phyloP scores from a whole-genome alignment of 2,888 invertebrate genomes.

The Creontiades dilutus region DNA sequence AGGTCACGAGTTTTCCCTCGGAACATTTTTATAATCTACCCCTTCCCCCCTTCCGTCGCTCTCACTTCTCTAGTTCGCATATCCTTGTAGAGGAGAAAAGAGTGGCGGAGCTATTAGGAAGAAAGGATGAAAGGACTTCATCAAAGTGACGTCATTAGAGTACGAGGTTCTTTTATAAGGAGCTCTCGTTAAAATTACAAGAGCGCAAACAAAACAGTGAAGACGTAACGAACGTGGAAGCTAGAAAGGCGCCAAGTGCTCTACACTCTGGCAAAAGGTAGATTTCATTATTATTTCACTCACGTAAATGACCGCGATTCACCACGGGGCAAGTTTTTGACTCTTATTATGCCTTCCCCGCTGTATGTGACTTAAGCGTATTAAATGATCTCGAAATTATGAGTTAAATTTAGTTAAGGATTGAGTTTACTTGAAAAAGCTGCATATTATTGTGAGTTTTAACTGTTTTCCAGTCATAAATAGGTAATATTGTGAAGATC shows the following conservation, averaged over 20 bases:
- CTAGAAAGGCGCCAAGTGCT: not conserved
- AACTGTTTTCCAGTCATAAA: too few species aligned
- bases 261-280: not conserved
- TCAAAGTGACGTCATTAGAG: conserved; percentile 58
- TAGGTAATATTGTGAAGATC: too few species aligned
- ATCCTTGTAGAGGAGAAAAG: conserved; percentile 17
- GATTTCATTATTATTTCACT: conserved; percentile 10
- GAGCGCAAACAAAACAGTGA: conserved; percentile 43
- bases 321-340: too few species aligned
- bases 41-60: not conserved
- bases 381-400: too few species aligned
- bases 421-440: too few species aligned
- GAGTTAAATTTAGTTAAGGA: too few species aligned
- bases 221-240: conserved; percentile 46
- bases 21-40: not conserved
- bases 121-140: conserved; percentile 42
- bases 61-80: conserved; percentile 19
- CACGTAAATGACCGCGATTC: conserved; percentile 12
- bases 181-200: conserved; percentile 63
- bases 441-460: too few species aligned
- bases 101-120: conserved; percentile 21
- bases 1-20: conserved; percentile 24
- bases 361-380: too few species aligned
- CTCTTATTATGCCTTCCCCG: too few species aligned
- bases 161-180: not conserved